Evolutionary conservation across 2,797 vertebrate genomes (phyloP), one percentile per base, ranked within the genome.

Genomic region (Vespertilio murinus): DNA sequence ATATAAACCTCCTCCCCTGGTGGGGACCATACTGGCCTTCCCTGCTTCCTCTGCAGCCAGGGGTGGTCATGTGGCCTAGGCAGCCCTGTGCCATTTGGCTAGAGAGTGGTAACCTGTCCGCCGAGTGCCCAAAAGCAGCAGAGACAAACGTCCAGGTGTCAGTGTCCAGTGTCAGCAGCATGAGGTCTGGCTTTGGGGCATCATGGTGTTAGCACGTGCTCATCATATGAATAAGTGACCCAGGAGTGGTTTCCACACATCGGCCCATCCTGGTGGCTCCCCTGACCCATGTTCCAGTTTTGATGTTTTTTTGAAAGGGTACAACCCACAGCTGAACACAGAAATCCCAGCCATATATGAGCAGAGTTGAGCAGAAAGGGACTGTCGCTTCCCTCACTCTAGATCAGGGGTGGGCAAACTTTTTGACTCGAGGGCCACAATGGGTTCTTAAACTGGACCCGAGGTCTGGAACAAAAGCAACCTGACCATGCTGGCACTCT

Each of bases 151-250:
- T 47, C 73, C 16, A 45, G 18, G 52, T 4, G n/a, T 90, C 28
- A 22, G 7, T 22, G 7, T 80, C 54, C 5, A 8, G 56, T 1
- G 0, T 8, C 25, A 18, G 52, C 9, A 45, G 12, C 6, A 7
- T 9, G 42, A 40, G 23, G 14, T 47, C 78, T 79, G 47, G 30
- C 30, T 35, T 61, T 40, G 28, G 28, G 22, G 25, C 9, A 25
- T 6, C 13, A 2, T 6, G 3, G 10, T 80, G 22, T 80, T 16
- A 81, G 40, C 70, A 3, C 11, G 0, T 6, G 33, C 25, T 38
- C 35, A 8, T 1, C 1, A 18, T 40, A 0, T 54, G 77, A 90
- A 28, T 30, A 20, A 9, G 33, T 33, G 33, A 10, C 8, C 2
- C 8, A 4, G 59, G 56, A 14, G 0, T 28, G 20, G 42, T 23